Evolutionary conservation across 2,888 invertebrate genomes (phyloP).

Genomic region (Drosophila monieri): DNA sequence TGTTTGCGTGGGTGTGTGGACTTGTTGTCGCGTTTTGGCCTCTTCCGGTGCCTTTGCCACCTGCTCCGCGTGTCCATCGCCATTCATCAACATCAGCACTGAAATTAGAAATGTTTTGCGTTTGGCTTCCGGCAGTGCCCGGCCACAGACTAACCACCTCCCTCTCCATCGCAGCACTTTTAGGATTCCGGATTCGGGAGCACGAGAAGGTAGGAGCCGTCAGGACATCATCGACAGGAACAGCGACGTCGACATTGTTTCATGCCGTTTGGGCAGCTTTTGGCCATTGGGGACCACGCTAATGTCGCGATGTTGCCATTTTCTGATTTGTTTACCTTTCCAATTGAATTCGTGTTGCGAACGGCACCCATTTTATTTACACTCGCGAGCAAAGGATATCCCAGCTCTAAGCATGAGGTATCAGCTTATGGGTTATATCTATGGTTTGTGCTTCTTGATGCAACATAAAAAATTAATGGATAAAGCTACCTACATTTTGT

Average conservation of each 20-base stretch:
- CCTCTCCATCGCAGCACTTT: not conserved
- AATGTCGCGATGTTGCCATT: conserved; percentile 61
- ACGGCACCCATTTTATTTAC: conserved; percentile 50
- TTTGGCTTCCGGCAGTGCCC: conserved; percentile 42
- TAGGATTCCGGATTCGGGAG: conserved; percentile 1
- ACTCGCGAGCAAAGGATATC: conserved; percentile 46
- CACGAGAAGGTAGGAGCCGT: conserved; percentile 6
- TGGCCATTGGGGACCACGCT: conserved; percentile 41
- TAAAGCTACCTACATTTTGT: not conserved
- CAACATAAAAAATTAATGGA: not conserved
- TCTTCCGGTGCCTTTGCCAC: conserved; percentile 85
- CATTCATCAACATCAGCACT: conserved; percentile 65
- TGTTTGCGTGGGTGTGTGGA: conserved; percentile 85
- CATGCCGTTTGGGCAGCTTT: conserved; percentile 49
- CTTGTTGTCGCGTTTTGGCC: conserved; percentile 81
- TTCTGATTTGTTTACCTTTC: conserved; percentile 72
- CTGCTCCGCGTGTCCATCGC: conserved; percentile 56
- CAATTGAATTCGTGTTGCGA: conserved; percentile 58
- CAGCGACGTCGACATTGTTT: conserved; percentile 41
- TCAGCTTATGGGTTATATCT: not conserved
- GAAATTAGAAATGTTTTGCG: conserved; percentile 69
- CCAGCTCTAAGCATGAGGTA: not conserved
- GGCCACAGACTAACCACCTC: conserved; percentile 8
- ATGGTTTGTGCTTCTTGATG: not conserved
- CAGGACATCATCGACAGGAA: conserved; percentile 40